Evolutionary conservation across 1,140 invertebrate genomes (phyloP).

Genomic region (Brachionus paranguensis): DNA sequence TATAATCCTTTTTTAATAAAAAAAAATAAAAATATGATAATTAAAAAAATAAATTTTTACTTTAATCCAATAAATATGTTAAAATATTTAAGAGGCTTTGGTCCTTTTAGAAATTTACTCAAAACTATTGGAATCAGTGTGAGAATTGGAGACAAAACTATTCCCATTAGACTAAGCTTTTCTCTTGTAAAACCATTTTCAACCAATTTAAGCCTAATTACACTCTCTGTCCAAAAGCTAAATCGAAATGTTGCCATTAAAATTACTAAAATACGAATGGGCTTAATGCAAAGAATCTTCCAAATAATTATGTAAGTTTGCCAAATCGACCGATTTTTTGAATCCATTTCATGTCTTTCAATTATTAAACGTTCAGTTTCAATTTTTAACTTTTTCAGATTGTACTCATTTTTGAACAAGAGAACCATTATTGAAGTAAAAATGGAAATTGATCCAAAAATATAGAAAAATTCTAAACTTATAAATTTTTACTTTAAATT

Average conservation of each 20-base stretch:
- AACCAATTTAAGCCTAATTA: slow-evolving; percentile 7
- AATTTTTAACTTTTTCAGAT: not conserved
- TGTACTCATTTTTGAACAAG: slow-evolving; percentile 20
- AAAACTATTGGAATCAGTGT: not conserved
- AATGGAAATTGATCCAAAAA: slow-evolving; percentile 2
- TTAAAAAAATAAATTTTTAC: not conserved
- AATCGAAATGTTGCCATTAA: slow-evolving; percentile 1
- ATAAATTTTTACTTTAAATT: not conserved
- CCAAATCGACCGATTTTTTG: not conserved
- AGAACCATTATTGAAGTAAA: not conserved
- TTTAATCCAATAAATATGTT: not conserved
- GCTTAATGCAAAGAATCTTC: slow-evolving; percentile 23
- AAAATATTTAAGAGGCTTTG: not conserved
- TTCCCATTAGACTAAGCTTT: not conserved
- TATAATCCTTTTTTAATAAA: not conserved
- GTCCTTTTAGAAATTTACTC: not conserved
- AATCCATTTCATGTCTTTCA: not conserved
- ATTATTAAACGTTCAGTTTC: not conserved
- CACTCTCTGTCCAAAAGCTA: not conserved
- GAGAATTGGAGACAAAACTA: slow-evolving; percentile 2
- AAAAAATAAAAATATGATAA: not conserved
- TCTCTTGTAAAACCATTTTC: slow-evolving; percentile 13
- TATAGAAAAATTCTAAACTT: slow-evolving; percentile 25
- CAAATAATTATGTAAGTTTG: slow-evolving; percentile 28
- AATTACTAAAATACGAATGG: not conserved